Conservation (phyloP, 2,113 vertebrate genomes). For the Andinoacara biseriatus region DNA sequence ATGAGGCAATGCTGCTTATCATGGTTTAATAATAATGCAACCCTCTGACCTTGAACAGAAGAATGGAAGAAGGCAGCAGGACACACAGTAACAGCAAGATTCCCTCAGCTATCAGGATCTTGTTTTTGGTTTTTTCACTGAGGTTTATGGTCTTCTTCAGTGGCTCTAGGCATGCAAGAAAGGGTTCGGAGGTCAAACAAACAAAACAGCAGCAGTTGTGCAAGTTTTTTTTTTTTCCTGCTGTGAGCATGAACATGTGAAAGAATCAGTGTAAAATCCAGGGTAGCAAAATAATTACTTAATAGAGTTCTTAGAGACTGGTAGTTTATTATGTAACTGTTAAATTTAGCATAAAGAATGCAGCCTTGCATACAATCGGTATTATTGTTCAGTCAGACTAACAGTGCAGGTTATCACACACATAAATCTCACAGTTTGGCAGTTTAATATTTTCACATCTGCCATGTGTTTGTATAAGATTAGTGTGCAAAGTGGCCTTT, state of each 20-base stretch:
- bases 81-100: constrained; percentile 75
- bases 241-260: background rate
- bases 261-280: background rate
- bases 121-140: constrained; percentile 76
- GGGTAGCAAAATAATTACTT: background rate
- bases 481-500: constrained; percentile 23
- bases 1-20: background rate
- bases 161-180: constrained; percentile 53
- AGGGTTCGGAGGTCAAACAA: constrained; percentile 4
- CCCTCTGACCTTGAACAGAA: constrained; percentile 76
- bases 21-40: background rate
- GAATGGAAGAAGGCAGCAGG: constrained; percentile 63
- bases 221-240: background rate
- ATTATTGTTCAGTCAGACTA: constrained; percentile 9
- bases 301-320: background rate
- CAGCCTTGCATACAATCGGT: constrained; percentile 6
- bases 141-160: constrained; percentile 69
- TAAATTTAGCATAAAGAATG: background rate
- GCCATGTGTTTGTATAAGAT: constrained; percentile 26
- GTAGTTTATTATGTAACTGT: constrained; percentile 25
- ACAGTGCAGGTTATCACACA: background rate
- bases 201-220: background rate
- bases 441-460: constrained; percentile 29
- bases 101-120: constrained; percentile 76
- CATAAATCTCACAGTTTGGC: background rate